Conservation (phyloP, 2,113 vertebrate genomes). For the Ciconia stormi region DNA sequence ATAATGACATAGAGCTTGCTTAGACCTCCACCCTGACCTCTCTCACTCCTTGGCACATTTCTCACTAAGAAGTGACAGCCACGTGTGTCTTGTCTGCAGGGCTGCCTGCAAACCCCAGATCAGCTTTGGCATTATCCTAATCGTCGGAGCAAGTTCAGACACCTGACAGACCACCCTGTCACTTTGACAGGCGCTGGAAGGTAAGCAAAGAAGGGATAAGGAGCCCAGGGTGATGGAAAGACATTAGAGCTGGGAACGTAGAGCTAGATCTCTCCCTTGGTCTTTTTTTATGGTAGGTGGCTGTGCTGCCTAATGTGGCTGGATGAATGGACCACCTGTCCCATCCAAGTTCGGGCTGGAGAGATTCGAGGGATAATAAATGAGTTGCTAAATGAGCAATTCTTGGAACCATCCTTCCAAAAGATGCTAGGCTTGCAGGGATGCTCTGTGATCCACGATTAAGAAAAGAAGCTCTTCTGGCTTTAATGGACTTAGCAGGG, state of each 20-base stretch:
- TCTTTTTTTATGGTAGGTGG: not conserved
- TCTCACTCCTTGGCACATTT: not conserved
- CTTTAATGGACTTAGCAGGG: not conserved
- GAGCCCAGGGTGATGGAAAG: not conserved
- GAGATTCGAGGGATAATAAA: not conserved
- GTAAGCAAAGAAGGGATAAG: conserved; percentile 60
- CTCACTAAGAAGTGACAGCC: not conserved
- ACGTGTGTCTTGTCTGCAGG: conserved; percentile 60
- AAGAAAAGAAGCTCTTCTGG: conserved; percentile 28
- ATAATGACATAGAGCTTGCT: not conserved
- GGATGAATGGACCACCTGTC: not conserved
- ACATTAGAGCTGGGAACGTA: accelerated
- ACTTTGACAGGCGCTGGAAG: conserved; percentile 84
- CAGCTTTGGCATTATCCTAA: conserved; percentile 84
- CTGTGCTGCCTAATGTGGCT: not conserved
- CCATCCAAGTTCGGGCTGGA: accelerated
- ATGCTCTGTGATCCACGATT: not conserved
- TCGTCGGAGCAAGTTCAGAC: conserved; percentile 79
- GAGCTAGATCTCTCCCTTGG: not conserved
- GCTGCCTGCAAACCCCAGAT: conserved; percentile 70
- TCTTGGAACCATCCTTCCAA: not conserved
- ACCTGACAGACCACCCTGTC: conserved; percentile 83
- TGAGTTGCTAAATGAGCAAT: not conserved
- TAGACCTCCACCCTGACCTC: not conserved
- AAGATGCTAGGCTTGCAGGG: not conserved